Percentiles rank a stretch among this genome's conserved stretches.
Evolutionary conservation across 2,888 invertebrate genomes (phyloP).

Genomic region (Ecdyonurus torrentis): DNA sequence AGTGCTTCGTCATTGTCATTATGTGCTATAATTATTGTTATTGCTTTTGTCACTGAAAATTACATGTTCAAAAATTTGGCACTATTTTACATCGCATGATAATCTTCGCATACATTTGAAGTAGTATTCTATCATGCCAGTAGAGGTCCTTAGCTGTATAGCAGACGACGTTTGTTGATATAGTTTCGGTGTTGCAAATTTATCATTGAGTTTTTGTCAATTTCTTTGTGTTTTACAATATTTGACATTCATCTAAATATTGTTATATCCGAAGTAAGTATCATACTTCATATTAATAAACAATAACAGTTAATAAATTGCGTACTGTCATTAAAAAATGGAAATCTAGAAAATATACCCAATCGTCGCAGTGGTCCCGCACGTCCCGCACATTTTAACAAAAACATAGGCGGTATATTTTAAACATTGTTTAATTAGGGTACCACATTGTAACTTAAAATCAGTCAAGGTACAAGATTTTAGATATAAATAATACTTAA

Average conservation of each 20-base stretch:
- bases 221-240: background rate
- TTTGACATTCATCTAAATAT: background rate
- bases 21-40: no score
- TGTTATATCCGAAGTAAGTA: background rate
- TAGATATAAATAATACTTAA: no score
- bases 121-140: no score
- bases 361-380: no score
- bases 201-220: background rate
- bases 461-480: no score
- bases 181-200: background rate
- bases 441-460: no score
- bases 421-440: no score
- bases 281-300: background rate
- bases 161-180: background rate
- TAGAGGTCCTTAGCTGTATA: background rate
- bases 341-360: background rate
- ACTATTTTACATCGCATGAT: no score
- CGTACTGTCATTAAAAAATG: background rate
- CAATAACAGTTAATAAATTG: background rate
- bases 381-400: background rate
- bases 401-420: background rate
- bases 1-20: no score
- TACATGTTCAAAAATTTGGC: no score
- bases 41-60: no score
- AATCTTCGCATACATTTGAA: no score